Conservation (phyloP, 1,140 invertebrate species). For the Goniozus legneri region DNA sequence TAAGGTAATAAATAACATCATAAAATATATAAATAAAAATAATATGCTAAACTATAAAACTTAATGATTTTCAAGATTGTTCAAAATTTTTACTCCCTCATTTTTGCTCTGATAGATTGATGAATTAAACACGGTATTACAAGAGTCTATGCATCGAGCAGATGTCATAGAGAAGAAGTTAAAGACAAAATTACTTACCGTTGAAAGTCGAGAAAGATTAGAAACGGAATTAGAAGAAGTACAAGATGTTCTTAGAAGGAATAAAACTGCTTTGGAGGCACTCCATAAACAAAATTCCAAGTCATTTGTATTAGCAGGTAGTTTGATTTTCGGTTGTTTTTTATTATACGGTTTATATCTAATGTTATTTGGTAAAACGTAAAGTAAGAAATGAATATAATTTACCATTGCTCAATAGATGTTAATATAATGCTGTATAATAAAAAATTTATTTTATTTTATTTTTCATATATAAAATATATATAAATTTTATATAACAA, state of each 20-base stretch:
- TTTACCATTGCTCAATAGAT: neutral
- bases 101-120: too few relatives aligned
- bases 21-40: too few relatives aligned
- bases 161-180: constrained; percentile 40
- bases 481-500: constrained; percentile 5
- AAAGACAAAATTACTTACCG: constrained; percentile 25
- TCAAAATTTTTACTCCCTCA: too few relatives aligned
- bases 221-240: constrained; percentile 39
- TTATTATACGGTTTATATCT: constrained; percentile 38
- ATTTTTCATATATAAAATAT: constrained; percentile 2
- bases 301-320: constrained; percentile 39
- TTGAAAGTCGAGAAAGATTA: constrained; percentile 38
- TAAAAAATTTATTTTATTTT: constrained; percentile 5
- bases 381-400: too few relatives aligned
- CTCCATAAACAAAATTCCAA: constrained; percentile 41
- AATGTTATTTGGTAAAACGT: constrained; percentile 17
- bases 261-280: constrained; percentile 32
- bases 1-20: too few relatives aligned
- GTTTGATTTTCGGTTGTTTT: constrained; percentile 37
- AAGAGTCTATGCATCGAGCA: constrained; percentile 35
- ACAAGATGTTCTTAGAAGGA: constrained; percentile 35
- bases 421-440: constrained; percentile 3
- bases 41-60: too few relatives aligned
- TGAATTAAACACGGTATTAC: too few relatives aligned
- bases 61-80: too few relatives aligned